These are phyloP conservation scores for Malaclemys terrapin DNA, from an alignment of 2,113 vertebrate species.

Conservation along the genomic window DNA sequence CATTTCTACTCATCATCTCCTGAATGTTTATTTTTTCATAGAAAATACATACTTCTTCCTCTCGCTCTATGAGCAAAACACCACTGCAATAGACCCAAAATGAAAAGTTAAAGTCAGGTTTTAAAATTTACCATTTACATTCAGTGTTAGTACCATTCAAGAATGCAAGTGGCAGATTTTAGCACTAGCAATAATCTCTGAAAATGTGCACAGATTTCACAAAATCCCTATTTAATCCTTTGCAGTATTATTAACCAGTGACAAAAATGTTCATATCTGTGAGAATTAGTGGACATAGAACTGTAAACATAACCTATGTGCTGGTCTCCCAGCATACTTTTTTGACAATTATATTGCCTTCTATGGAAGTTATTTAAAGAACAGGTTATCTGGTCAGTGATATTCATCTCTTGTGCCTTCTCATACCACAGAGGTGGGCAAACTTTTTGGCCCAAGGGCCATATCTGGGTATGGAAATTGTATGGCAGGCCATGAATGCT, in stretches of 20 bases:
- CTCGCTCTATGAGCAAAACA: slow-evolving; percentile 88
- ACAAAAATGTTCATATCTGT: background rate
- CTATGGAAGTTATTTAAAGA: background rate
- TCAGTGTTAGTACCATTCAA: background rate
- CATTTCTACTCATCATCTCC: slow-evolving; percentile 81
- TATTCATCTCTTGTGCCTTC: too few relatives aligned
- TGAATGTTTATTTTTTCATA: slow-evolving; percentile 87
- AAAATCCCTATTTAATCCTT: background rate
- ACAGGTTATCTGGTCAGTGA: too few relatives aligned
- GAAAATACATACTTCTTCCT: slow-evolving; percentile 88
- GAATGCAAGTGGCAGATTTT: background rate
- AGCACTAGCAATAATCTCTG: background rate
- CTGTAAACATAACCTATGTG: background rate
- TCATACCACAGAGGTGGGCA: too few relatives aligned
- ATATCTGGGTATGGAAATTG: too few relatives aligned
- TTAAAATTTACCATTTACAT: accelerated
- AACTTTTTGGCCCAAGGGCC: too few relatives aligned
- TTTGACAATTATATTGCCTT: background rate
- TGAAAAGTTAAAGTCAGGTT: background rate
- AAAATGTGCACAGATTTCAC: background rate
- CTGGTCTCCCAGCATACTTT: background rate
- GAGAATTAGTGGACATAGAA: background rate
- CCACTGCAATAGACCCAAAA: slow-evolving; percentile 77
- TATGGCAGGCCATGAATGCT: too few relatives aligned
- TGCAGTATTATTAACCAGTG: background rate